Evolutionary conservation across 1,140 invertebrate species (phyloP).

Genomic region (Drosophila saltans): DNA sequence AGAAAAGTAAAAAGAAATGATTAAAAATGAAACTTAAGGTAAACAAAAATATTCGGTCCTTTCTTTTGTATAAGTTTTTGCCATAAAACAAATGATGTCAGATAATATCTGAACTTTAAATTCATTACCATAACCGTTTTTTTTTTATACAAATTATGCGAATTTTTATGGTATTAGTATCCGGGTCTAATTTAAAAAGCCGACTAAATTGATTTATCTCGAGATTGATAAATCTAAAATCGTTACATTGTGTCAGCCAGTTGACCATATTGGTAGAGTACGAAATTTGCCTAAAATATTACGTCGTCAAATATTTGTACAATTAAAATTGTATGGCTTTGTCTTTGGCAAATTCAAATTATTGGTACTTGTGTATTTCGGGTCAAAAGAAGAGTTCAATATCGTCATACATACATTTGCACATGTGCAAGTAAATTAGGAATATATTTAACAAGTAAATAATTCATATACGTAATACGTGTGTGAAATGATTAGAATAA

Average conservation of each 20-base stretch:
- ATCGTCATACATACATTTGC: background rate
- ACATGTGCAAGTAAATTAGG: background rate
- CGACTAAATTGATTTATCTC: background rate
- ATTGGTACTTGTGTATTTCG: background rate
- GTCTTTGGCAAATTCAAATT: slow-evolving; percentile 3
- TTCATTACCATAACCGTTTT: too few relatives aligned
- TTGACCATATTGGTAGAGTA: background rate
- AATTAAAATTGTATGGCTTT: background rate
- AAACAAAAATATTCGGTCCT: too few relatives aligned
- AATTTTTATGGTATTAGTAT: too few relatives aligned
- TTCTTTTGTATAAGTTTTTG: too few relatives aligned
- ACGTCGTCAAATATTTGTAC: slow-evolving; percentile 1
- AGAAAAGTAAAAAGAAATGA: too few relatives aligned
- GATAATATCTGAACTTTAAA: too few relatives aligned
- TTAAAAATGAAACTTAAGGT: too few relatives aligned
- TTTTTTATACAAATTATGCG: too few relatives aligned
- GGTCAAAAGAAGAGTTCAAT: background rate
- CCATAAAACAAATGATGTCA: too few relatives aligned
- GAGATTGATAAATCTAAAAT: background rate
- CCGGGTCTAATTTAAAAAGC: background rate
- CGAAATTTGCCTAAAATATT: background rate
- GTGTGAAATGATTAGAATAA: background rate
- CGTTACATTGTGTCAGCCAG: background rate
- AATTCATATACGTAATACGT: background rate
- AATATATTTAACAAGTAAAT: background rate